These are phyloP conservation scores for Arenaria interpres DNA, from an alignment of 2,113 vertebrate genomes.

Conservation along the genomic window DNA sequence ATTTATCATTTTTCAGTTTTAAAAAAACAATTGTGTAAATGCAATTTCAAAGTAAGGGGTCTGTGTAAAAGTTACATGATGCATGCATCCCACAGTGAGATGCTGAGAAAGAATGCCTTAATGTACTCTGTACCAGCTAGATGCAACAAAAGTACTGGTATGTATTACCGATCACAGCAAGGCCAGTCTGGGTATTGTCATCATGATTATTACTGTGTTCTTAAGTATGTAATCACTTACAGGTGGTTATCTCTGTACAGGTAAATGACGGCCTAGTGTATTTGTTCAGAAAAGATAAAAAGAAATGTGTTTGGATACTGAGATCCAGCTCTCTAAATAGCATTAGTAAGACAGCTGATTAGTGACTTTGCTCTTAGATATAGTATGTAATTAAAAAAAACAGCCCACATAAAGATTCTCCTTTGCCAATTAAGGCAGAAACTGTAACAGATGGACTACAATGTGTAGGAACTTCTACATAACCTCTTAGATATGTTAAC, in stretches of 20 bases:
- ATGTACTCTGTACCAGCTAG: background rate
- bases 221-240: background rate
- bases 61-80: background rate
- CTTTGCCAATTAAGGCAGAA: constrained; percentile 5
- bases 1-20: background rate
- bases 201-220: background rate
- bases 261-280: background rate
- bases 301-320: background rate
- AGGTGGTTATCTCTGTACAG: background rate
- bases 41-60: background rate
- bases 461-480: background rate
- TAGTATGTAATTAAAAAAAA: background rate
- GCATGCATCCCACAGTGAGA: background rate
- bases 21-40: background rate
- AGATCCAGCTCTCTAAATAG: background rate
- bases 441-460: constrained; percentile 19
- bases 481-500: background rate
- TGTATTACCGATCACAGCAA: background rate
- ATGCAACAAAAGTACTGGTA: background rate
- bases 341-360: background rate
- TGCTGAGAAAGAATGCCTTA: background rate
- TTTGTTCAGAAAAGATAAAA: constrained; percentile 2
- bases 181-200: background rate
- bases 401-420: background rate
- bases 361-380: constrained; percentile 5